These are phyloP conservation scores for Bactericera cockerelli DNA, from an alignment of 1,140 invertebrate species.

Conservation along the genomic window DNA sequence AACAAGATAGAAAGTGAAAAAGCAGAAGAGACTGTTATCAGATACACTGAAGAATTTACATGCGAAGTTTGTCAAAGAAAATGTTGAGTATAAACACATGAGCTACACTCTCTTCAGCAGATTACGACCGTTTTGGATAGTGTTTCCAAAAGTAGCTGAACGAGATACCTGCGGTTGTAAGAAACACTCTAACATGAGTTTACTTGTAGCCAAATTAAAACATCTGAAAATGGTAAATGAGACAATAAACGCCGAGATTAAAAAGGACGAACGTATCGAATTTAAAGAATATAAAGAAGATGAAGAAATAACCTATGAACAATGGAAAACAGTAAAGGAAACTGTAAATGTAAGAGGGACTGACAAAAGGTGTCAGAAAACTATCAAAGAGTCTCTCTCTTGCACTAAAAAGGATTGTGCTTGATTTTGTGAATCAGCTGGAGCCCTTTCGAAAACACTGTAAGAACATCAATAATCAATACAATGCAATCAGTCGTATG, in stretches of 20 bases:
- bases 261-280: slow-evolving; percentile 9
- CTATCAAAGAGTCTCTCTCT: slow-evolving; percentile 18
- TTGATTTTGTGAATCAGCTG: slow-evolving; percentile 14
- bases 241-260: no score
- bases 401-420: slow-evolving; percentile 19
- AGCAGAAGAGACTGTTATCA: slow-evolving; percentile 21
- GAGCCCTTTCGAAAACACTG: slow-evolving; percentile 20
- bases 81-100: slow-evolving; percentile 8
- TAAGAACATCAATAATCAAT: slow-evolving; percentile 24
- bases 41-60: slow-evolving; percentile 22
- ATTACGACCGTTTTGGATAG: slow-evolving; percentile 19
- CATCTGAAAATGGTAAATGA: slow-evolving; percentile 11
- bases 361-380: slow-evolving; percentile 10
- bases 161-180: slow-evolving; percentile 20
- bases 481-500: slow-evolving; percentile 21
- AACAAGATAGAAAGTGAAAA: slow-evolving; percentile 20
- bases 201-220: slow-evolving; percentile 18
- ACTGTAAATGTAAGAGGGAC: slow-evolving; percentile 14
- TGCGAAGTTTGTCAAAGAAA: slow-evolving; percentile 16
- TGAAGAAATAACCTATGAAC: slow-evolving; percentile 7
- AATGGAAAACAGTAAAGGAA: slow-evolving; percentile 17
- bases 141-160: slow-evolving; percentile 13
- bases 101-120: slow-evolving; percentile 18
- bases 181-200: slow-evolving; percentile 17
- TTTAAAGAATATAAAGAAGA: slow-evolving; percentile 16